Evolutionary conservation across 2,797 vertebrate genomes (phyloP).

Genomic region (Trichosurus vulpecula): DNA sequence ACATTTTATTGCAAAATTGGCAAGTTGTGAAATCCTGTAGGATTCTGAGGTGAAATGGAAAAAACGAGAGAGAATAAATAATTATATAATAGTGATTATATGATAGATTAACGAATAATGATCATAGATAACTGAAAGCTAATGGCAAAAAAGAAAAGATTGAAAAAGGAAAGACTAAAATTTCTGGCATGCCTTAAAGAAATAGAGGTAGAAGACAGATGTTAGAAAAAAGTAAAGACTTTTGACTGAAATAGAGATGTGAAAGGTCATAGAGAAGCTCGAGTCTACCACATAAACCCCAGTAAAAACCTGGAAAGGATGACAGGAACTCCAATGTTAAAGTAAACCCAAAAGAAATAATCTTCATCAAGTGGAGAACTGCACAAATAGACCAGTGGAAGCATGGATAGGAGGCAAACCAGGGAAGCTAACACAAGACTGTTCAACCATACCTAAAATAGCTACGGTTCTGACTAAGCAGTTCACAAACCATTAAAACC

Average conservation of each 20-base stretch:
- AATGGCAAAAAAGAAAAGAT: constrained; percentile 55
- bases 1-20: constrained; percentile 42
- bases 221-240: background rate
- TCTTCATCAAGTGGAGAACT: no score
- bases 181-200: constrained; percentile 54
- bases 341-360: no score
- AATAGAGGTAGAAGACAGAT: background rate
- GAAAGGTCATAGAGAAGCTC: background rate
- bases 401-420: no score
- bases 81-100: constrained; percentile 63
- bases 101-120: constrained; percentile 20
- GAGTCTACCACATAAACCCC: background rate
- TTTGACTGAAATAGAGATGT: background rate
- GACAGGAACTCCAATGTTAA: no score
- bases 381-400: no score
- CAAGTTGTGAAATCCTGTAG: background rate
- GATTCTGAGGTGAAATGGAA: constrained; percentile 31
- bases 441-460: no score
- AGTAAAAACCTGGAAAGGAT: background rate
- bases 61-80: constrained; percentile 52
- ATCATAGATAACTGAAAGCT: no score
- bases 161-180: constrained; percentile 56
- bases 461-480: no score
- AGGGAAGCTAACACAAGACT: no score
- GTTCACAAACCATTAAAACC: no score